phyloP scores from a whole-genome alignment of 2,113 vertebrate species.

The Oenanthe melanoleuca region DNA sequence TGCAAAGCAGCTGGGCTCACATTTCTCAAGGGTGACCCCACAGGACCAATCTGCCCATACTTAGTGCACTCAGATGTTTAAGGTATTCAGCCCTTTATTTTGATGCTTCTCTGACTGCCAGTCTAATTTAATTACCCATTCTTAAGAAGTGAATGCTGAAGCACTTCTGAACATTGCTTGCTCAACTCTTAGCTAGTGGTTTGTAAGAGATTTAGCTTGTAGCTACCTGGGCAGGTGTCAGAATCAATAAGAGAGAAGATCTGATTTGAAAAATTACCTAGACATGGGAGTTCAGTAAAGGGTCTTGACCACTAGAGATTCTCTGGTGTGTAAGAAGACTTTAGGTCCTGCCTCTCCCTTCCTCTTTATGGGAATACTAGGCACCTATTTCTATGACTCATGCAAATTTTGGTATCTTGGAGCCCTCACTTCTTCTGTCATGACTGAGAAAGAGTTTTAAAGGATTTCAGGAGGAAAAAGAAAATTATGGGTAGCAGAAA shows the following conservation, averaged over 20 bases:
- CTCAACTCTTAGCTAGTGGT: not conserved
- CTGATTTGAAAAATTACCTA: not conserved
- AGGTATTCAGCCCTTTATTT: not conserved
- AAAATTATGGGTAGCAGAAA: not conserved
- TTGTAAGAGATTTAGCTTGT: not conserved
- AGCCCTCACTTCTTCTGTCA: not conserved
- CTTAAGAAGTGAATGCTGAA: not conserved
- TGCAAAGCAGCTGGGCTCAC: not conserved
- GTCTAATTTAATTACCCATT: not conserved
- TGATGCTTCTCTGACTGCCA: not conserved
- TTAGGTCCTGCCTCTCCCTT: not conserved
- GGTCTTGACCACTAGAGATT: not conserved
- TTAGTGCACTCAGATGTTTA: not conserved
- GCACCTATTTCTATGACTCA: not conserved
- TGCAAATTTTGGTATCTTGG: not conserved
- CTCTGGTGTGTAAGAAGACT: not conserved
- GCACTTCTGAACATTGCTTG: not conserved
- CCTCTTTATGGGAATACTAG: not conserved
- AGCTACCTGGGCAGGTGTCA: not conserved
- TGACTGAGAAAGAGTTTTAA: not conserved
- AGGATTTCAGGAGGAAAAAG: not conserved
- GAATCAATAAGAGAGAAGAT: not conserved
- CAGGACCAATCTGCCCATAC: not conserved
- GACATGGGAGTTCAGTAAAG: not conserved
- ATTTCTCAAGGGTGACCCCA: not conserved